Evolutionary conservation across 2,888 invertebrate genomes (phyloP).

Genomic region (Tinea pellionella): DNA sequence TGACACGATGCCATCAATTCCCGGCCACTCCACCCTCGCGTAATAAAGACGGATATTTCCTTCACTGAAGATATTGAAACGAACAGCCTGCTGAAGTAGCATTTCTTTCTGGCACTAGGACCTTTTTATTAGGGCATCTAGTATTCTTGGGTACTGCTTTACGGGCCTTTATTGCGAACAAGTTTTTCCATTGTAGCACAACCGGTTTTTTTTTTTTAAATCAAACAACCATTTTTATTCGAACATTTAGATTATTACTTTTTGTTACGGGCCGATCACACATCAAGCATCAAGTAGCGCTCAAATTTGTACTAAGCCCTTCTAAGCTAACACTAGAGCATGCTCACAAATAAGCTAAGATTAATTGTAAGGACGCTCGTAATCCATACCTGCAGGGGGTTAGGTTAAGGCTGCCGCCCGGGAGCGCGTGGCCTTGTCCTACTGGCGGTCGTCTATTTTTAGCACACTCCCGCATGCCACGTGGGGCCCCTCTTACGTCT

Average conservation of each 20-base stretch:
- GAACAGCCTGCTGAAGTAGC: conserved; percentile 7
- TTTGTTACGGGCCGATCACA: not conserved
- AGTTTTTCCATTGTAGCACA: not conserved
- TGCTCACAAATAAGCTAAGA: conserved; percentile 42
- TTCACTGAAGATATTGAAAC: conserved; percentile 7
- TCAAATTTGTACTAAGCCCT: conserved; percentile 34
- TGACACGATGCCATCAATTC: conserved; percentile 3
- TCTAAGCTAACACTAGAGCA: conserved; percentile 36
- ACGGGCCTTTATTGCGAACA: not conserved
- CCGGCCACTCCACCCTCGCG: conserved; percentile 10
- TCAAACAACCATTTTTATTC: too few relatives aligned
- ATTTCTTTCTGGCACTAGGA: conserved; percentile 1
- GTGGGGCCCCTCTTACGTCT: conserved; percentile 25
- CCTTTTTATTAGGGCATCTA: conserved; percentile 7
- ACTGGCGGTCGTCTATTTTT: conserved; percentile 59
- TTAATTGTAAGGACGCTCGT: conserved; percentile 53
- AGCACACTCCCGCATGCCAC: conserved; percentile 25
- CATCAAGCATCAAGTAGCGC: conserved; percentile 22
- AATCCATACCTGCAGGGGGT: conserved; percentile 37
- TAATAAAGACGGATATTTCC: conserved; percentile 4
- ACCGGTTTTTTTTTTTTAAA: not conserved
- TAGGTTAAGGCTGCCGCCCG: conserved; percentile 34
- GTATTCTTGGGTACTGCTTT: not conserved
- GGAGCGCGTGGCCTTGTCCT: conserved; percentile 50
- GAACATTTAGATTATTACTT: not conserved